A percentile compares a stretch with the other conserved stretches of the same genome.
phyloP scores from a whole-genome alignment of 2,113 vertebrate species.

The Halichoeres trimaculatus region DNA sequence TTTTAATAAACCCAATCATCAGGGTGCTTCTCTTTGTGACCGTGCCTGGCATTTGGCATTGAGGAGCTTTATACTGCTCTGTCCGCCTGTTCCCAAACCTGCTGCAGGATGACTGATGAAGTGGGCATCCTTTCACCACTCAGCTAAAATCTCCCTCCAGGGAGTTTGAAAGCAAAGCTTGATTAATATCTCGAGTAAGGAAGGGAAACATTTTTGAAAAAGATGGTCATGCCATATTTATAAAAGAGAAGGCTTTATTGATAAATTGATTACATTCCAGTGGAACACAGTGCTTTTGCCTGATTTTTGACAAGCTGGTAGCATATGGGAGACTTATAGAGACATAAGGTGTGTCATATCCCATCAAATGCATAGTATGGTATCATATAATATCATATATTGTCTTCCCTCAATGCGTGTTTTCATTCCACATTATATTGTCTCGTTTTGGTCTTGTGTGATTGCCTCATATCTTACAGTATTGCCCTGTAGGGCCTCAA shows the following conservation, averaged over 20 bases:
- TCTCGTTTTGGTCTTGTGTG: too few relatives aligned
- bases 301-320: background rate
- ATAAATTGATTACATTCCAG: background rate
- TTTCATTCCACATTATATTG: too few relatives aligned
- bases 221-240: background rate
- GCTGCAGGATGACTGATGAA: constrained; percentile 51
- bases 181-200: constrained; percentile 7
- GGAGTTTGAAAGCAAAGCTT: constrained; percentile 15
- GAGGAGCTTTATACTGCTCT: constrained; percentile 35
- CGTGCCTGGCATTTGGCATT: constrained; percentile 47
- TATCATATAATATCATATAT: too few relatives aligned
- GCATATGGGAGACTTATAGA: too few relatives aligned
- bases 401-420: too few relatives aligned
- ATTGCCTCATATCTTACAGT: too few relatives aligned
- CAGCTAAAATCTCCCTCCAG: constrained; percentile 32
- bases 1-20: constrained; percentile 78
- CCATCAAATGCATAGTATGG: too few relatives aligned
- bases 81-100: constrained; percentile 21
- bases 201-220: background rate
- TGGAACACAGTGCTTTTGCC: background rate
- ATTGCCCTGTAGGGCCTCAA: too few relatives aligned
- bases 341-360: too few relatives aligned
- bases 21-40: constrained; percentile 42
- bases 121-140: constrained; percentile 25
- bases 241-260: background rate